Evolutionary conservation across 2,113 vertebrate genomes (phyloP).

Genomic region (Brachypteracias leptosomus): DNA sequence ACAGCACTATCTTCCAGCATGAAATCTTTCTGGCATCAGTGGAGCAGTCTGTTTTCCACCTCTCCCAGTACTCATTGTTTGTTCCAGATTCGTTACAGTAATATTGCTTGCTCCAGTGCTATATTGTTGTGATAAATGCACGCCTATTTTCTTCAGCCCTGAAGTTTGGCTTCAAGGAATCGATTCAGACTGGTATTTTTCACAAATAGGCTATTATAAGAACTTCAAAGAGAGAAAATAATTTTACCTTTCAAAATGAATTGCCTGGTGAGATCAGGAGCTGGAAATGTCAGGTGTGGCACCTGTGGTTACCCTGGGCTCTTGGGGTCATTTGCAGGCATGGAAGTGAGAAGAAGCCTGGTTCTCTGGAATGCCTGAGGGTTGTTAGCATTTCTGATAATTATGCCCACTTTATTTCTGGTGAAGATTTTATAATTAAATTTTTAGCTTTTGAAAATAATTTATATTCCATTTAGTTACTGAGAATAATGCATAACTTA

Average conservation of each 20-base stretch:
- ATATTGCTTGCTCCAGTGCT: constrained; percentile 52
- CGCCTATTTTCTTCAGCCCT: constrained; percentile 41
- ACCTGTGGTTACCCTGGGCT: neutral
- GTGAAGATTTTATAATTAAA: neutral
- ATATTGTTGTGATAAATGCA: constrained; percentile 52
- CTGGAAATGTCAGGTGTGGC: neutral
- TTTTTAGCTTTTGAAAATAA: neutral
- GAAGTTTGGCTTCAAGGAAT: constrained; percentile 67
- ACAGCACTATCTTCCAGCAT: neutral
- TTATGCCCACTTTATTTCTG: accelerated
- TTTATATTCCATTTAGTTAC: neutral
- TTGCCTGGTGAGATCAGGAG: neutral
- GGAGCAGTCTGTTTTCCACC: neutral
- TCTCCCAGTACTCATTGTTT: constrained; percentile 11
- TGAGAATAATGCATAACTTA: neutral
- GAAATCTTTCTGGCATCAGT: constrained; percentile 22
- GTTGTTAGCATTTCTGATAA: neutral
- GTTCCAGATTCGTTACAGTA: constrained; percentile 60
- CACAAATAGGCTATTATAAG: constrained; percentile 59
- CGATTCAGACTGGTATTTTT: constrained; percentile 45
- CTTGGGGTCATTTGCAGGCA: neutral
- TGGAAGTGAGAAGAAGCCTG: neutral
- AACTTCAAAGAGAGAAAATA: constrained; percentile 44
- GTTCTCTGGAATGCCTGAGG: neutral
- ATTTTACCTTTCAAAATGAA: constrained; percentile 1